Conservation (phyloP, 2,888 invertebrate genomes). For the Chrysolina oricalcia region DNA sequence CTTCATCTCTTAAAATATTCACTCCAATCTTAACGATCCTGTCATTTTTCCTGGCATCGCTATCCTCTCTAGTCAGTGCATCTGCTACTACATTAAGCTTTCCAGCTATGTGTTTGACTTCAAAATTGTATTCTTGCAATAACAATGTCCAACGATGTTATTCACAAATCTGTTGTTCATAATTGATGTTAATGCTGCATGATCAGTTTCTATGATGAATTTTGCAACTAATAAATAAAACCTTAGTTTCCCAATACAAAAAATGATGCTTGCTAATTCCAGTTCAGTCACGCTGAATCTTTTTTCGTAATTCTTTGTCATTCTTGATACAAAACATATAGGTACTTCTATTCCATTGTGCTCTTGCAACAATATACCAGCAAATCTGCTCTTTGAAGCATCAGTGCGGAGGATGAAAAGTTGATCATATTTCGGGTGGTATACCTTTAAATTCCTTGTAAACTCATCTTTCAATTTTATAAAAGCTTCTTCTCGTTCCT, state of each 20-base stretch:
- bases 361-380: slow-evolving; percentile 29
- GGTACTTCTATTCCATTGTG: slow-evolving; percentile 16
- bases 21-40: no score
- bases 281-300: slow-evolving; percentile 24
- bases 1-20: no score
- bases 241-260: slow-evolving; percentile 19
- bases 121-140: slow-evolving; percentile 32
- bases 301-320: not conserved
- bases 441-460: no score
- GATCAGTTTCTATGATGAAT: slow-evolving; percentile 37
- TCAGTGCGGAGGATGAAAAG: slow-evolving; percentile 33
- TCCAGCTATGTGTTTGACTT: slow-evolving; percentile 28
- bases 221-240: slow-evolving; percentile 34
- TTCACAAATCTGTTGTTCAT: slow-evolving; percentile 30
- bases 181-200: slow-evolving; percentile 14
- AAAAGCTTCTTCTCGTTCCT: not conserved
- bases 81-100: no score
- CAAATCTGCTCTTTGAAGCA: slow-evolving; percentile 23
- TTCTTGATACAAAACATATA: slow-evolving; percentile 17
- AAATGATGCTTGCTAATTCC: slow-evolving; percentile 35
- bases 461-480: not conserved
- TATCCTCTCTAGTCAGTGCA: no score
- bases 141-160: slow-evolving; percentile 28
- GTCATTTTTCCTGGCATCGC: no score
- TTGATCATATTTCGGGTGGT: no score